A percentile compares a stretch with the other conserved stretches of the same genome.
phyloP scores from a whole-genome alignment of 2,888 invertebrate genomes.

The Iselma pallidipennis region DNA sequence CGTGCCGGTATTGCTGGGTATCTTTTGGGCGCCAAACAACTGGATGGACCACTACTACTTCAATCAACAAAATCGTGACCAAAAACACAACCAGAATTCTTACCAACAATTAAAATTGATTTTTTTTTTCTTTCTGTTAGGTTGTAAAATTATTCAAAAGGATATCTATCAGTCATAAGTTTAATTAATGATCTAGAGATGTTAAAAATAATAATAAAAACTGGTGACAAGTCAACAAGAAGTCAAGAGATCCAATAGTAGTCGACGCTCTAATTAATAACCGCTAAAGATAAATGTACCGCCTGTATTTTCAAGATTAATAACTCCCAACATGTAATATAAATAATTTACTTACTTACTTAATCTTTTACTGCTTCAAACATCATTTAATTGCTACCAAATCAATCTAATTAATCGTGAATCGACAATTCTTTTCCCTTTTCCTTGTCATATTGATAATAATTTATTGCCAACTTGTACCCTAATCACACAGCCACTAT shows the following conservation, averaged over 20 bases:
- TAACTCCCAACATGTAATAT: not conserved
- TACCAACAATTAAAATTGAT: slow-evolving; percentile 22
- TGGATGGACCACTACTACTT: slow-evolving; percentile 26
- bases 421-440: not conserved
- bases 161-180: not conserved
- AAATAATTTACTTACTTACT: not conserved
- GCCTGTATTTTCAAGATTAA: not conserved
- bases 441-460: not conserved
- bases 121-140: too few relatives aligned
- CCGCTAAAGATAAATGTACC: too few relatives aligned
- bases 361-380: not conserved
- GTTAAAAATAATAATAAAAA: not conserved
- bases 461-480: not conserved
- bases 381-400: not conserved
- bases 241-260: not conserved
- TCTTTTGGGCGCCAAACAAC: slow-evolving; percentile 28
- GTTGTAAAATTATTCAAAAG: too few relatives aligned
- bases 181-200: not conserved
- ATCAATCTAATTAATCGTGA: not conserved
- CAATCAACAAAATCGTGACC: slow-evolving; percentile 18
- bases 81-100: slow-evolving; percentile 10
- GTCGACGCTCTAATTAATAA: not conserved
- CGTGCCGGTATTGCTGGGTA: slow-evolving; percentile 43
- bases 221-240: not conserved
- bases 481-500: too few relatives aligned